Conservation (phyloP, 2,888 invertebrate genomes). For the Thereva unica region DNA sequence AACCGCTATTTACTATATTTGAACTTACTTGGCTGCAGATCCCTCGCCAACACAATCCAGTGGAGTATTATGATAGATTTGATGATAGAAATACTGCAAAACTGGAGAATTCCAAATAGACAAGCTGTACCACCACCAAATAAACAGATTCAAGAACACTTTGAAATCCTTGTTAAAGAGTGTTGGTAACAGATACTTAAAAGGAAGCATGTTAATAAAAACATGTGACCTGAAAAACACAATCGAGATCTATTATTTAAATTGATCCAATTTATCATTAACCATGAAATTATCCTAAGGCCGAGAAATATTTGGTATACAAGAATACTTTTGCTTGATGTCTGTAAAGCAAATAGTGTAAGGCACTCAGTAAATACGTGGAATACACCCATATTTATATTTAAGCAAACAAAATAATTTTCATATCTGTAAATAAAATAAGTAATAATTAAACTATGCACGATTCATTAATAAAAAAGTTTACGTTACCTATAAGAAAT, state of each 20-base stretch:
- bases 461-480: neutral
- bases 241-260: neutral
- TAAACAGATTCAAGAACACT: conserved; percentile 51
- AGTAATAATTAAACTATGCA: neutral
- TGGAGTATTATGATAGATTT: conserved; percentile 56
- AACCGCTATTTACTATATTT: neutral
- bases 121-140: conserved; percentile 58
- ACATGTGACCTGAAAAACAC: conserved; percentile 50
- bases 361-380: conserved; percentile 55
- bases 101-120: conserved; percentile 58
- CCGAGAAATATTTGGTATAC: conserved; percentile 55
- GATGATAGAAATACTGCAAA: conserved; percentile 57
- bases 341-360: conserved; percentile 52
- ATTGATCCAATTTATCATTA: too few relatives aligned
- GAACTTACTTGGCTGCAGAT: conserved; percentile 53
- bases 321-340: conserved; percentile 52
- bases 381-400: conserved; percentile 55
- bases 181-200: conserved; percentile 57
- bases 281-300: conserved; percentile 55
- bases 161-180: conserved; percentile 57
- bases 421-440: conserved; percentile 51
- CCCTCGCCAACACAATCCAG: conserved; percentile 56
- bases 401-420: conserved; percentile 57
- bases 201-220: conserved; percentile 55
- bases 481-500: conserved; percentile 51